A percentile compares a stretch with the other conserved stretches of the same genome.
Evolutionary conservation across 1,140 invertebrate species (phyloP).

Genomic region (Aphaenogaster rudis): DNA sequence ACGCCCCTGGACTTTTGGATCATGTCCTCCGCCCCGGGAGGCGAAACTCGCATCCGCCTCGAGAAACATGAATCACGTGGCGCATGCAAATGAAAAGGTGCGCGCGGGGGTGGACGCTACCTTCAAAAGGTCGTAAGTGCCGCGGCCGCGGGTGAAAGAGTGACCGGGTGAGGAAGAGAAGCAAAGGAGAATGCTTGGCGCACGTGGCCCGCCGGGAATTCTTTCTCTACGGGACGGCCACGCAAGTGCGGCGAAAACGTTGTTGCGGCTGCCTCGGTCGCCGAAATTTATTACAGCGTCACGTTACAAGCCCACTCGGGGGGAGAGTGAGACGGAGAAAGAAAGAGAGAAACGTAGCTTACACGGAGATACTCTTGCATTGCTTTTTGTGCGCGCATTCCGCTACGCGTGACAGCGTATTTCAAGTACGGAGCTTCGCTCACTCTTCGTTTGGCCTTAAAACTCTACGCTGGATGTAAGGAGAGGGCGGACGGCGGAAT

Average conservation of each 20-base stretch:
- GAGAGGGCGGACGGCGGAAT: background rate
- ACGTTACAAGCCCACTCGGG: conserved; percentile 56
- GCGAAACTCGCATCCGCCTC: conserved; percentile 65
- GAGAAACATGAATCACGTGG: conserved; percentile 71
- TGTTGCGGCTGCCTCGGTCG: conserved; percentile 43
- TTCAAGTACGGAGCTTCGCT: conserved; percentile 26
- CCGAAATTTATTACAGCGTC: conserved; percentile 73
- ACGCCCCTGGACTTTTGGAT: conserved; percentile 74
- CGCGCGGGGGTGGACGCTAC: conserved; percentile 68
- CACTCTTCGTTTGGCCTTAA: conserved; percentile 26
- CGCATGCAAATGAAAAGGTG: conserved; percentile 74
- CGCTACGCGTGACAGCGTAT: conserved; percentile 6
- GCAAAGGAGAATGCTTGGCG: background rate
- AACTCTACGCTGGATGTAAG: conserved; percentile 7
- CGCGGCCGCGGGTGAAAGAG: conserved; percentile 32
- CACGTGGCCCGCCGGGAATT: conserved; percentile 44
- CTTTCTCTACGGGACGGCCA: conserved; percentile 52
- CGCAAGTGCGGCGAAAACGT: conserved; percentile 71
- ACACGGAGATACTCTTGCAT: conserved; percentile 5
- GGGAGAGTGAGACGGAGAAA: background rate
- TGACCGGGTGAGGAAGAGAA: conserved; percentile 1
- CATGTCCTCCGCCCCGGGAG: conserved; percentile 71
- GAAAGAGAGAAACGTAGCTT: conserved; percentile 34
- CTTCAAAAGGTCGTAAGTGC: conserved; percentile 72
- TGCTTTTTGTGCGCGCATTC: conserved; percentile 35